Conservation (phyloP, 2,888 invertebrate genomes). For the Sacculina carcini region DNA sequence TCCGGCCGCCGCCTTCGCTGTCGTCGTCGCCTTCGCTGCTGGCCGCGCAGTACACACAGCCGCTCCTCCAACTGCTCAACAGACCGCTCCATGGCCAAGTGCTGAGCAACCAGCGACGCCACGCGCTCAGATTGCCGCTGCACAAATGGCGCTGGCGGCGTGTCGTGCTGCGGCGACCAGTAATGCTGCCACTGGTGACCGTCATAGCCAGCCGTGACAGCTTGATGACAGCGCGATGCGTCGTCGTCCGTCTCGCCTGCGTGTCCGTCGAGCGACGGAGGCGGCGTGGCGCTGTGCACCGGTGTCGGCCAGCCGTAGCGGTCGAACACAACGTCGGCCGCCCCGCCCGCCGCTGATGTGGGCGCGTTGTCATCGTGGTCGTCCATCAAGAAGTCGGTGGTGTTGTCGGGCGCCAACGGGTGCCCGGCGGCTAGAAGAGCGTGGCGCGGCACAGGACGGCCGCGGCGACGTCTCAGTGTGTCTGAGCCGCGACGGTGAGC, state of each 20-base stretch:
- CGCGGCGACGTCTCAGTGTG: too few relatives aligned
- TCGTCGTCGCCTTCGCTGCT: too few relatives aligned
- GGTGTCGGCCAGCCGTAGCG: background rate
- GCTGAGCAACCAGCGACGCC: background rate
- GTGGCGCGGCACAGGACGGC: background rate
- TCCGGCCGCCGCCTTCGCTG: too few relatives aligned
- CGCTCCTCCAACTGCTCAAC: background rate
- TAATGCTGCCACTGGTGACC: background rate
- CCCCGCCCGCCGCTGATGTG: too few relatives aligned
- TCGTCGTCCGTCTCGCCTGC: too few relatives aligned
- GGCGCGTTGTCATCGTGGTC: background rate
- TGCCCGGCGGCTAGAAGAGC: background rate
- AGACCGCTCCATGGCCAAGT: background rate
- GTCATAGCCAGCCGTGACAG: too few relatives aligned
- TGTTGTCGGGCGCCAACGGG: background rate
- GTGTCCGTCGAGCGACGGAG: too few relatives aligned
- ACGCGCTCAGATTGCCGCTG: too few relatives aligned
- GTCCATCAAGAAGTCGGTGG: background rate
- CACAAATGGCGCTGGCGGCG: too few relatives aligned
- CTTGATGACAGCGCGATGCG: too few relatives aligned
- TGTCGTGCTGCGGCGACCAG: background rate
- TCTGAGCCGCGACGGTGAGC: background rate
- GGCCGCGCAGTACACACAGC: background rate
- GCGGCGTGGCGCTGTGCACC: too few relatives aligned
- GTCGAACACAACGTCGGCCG: background rate